Base-by-base conservation (phyloP, 2,888 invertebrate species). In the Heliconius cydno region DNA sequence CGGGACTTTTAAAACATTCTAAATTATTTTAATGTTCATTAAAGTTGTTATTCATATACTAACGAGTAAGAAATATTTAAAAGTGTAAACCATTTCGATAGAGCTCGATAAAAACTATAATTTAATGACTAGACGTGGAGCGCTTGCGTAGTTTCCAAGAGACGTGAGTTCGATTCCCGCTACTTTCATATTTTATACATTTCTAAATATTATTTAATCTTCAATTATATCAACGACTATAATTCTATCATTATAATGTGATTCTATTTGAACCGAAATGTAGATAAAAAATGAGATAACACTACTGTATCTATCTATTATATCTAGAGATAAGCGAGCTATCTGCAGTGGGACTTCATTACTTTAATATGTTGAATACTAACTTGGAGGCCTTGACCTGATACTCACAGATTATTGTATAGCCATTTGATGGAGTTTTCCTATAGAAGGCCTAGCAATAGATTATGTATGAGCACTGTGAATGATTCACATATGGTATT, bases 251-350 rank as follows among this genome's bases (percentile, higher is more conserved):
- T n/a, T 68, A n/a, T 38, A 68, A 38, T 68, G 6, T 3, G 25
- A 41, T 25, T 41, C n/a, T 13, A 41, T 70, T 22, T 10, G 12
- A 34, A 34, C 15, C 52, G 52, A 63, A 46, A 77, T 77, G 71
- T 46, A 57, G 73, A 78, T 78, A 78, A 78, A 66, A 38, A 57
- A 28, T 28, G 6, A 66, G 78, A 78, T 78, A 74, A 74, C 57
- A 25, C 10, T 25, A 66, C 25, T 46, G 12, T 70, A 67, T 73
- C 52, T 73, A 66, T 52, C 19, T 19, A 52, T 52, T 52, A 19
- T 52, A 52, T 52, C 19, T 41, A 28, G 9, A 78, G 66, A 78
- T 78, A 78, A 77, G 73, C 67, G 28, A 25, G 60, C 73, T 66
- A 66, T 78, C 57, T 38, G 67, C 41, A 60, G 57, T 38, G 65